Evolutionary conservation across 2,113 vertebrate species (phyloP).

Genomic region (Gambusia holbrooki): DNA sequence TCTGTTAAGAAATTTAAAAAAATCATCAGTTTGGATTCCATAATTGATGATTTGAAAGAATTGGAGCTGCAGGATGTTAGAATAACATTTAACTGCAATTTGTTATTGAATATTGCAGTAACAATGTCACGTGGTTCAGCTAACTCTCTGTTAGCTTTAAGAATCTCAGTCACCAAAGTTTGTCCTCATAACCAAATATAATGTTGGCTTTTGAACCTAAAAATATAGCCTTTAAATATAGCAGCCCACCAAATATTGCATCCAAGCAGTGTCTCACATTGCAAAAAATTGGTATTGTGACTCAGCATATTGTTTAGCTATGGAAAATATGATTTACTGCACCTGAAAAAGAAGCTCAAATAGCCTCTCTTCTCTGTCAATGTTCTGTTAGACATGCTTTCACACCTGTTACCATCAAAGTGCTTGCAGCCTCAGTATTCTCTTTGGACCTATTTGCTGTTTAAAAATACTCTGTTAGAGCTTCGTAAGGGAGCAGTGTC

Average conservation of each 20-base stretch:
- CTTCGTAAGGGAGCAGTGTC: conserved; percentile 57
- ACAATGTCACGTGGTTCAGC: neutral
- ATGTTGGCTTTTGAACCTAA: neutral
- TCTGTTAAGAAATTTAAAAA: neutral
- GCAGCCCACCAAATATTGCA: neutral
- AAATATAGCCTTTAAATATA: neutral
- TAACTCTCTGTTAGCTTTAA: neutral
- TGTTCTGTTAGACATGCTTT: conserved; percentile 52
- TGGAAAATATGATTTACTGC: neutral
- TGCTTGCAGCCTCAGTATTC: conserved; percentile 50
- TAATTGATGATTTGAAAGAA: neutral
- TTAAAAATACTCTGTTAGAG: conserved; percentile 74
- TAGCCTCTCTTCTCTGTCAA: conserved; percentile 60
- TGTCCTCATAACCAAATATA: neutral
- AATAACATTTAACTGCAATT: neutral
- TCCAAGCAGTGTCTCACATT: neutral
- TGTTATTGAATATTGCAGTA: neutral
- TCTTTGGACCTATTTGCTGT: conserved; percentile 66
- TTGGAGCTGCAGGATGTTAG: too few species aligned
- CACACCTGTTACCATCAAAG: conserved; percentile 64
- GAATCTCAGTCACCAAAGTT: neutral
- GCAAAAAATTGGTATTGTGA: neutral
- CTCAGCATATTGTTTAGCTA: neutral
- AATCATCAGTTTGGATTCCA: neutral
- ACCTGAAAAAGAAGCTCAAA: conserved; percentile 38